Percentiles rank a stretch among this genome's conserved stretches.
Evolutionary conservation across 1,140 invertebrate species (phyloP).

Genomic region (Calosoma granatense): DNA sequence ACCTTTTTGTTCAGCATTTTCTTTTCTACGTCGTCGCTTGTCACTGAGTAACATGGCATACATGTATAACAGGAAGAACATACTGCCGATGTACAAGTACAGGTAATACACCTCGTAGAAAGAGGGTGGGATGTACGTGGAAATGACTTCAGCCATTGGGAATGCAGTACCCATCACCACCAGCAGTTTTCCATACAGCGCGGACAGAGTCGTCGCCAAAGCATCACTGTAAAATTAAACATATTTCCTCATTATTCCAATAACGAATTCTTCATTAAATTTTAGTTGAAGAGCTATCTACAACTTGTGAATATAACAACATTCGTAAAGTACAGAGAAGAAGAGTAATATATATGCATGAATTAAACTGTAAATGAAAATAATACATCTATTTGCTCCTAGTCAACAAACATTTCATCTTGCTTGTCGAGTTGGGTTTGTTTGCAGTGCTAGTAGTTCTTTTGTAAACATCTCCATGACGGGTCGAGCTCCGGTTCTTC

Average conservation of each 20-base stretch:
- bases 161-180: conserved; percentile 92
- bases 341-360: too few relatives aligned
- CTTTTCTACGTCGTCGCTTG: conserved; percentile 26
- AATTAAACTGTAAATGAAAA: too few relatives aligned
- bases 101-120: conserved; percentile 87
- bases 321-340: too few relatives aligned
- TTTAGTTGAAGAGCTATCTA: background rate
- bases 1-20: conserved; percentile 14
- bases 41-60: conserved; percentile 66
- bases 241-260: background rate
- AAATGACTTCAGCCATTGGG: conserved; percentile 86
- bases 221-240: conserved; percentile 53
- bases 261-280: background rate
- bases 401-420: too few relatives aligned
- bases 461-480: too few relatives aligned
- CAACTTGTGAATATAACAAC: too few relatives aligned
- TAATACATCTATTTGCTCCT: too few relatives aligned
- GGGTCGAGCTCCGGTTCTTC: too few relatives aligned
- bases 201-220: conserved; percentile 76
- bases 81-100: conserved; percentile 82
- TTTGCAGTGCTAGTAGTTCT: too few relatives aligned
- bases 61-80: conserved; percentile 79
- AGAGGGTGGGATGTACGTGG: conserved; percentile 81
- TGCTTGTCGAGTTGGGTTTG: too few relatives aligned
- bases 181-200: conserved; percentile 85